These are phyloP conservation scores for Propithecus coquereli DNA, from an alignment of 2,113 vertebrate genomes.

Conservation along the genomic window DNA sequence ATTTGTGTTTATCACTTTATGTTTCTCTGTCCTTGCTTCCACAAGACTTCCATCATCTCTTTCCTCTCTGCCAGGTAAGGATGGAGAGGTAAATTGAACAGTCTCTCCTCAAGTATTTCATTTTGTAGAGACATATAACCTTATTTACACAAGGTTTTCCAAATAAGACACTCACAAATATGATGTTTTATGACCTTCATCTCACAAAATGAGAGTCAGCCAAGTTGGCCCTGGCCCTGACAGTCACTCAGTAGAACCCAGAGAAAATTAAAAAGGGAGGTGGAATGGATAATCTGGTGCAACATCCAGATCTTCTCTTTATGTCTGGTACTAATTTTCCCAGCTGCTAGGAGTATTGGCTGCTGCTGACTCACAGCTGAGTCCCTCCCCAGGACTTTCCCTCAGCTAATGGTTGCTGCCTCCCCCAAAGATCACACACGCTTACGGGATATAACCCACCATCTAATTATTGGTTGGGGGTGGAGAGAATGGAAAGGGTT, in stretches of 20 bases:
- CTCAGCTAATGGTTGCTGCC: neutral
- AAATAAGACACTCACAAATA: neutral
- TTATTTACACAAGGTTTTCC: neutral
- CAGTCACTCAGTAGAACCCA: neutral
- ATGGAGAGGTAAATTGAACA: neutral
- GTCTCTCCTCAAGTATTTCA: constrained; percentile 5
- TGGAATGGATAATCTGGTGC: neutral
- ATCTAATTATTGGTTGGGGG: neutral
- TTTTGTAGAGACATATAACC: neutral
- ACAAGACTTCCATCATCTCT: neutral
- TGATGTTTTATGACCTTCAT: neutral
- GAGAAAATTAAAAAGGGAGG: constrained; percentile 38
- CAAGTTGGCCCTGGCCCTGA: neutral
- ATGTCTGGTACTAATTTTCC: neutral
- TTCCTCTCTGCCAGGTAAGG: neutral
- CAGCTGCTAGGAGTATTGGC: neutral
- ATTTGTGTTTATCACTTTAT: neutral
- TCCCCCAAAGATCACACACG: neutral
- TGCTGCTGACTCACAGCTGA: neutral
- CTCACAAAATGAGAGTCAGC: neutral
- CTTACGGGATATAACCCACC: neutral
- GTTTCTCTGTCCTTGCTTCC: neutral
- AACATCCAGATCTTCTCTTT: neutral
- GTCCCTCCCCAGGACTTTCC: neutral
- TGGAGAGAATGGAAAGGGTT: neutral